Conservation (phyloP, 2,113 vertebrate species). For the Megaleporinus macrocephalus region DNA sequence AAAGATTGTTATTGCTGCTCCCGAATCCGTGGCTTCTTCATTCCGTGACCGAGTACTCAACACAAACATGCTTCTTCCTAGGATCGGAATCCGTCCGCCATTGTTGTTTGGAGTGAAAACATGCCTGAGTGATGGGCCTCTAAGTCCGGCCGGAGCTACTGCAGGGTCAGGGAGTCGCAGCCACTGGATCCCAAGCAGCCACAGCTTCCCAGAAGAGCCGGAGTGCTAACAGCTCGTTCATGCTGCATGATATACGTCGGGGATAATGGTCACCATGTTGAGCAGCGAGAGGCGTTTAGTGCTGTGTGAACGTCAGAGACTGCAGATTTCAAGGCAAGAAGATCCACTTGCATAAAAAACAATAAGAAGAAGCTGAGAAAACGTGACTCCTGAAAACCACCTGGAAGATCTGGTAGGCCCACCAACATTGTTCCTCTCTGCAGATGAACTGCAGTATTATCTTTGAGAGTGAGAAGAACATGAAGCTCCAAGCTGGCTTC, state of each 20-base stretch:
- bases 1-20: constrained; percentile 1
- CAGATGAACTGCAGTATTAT: too few species aligned
- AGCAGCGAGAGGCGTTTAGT: too few species aligned
- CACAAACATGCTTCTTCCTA: constrained; percentile 1
- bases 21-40: not conserved
- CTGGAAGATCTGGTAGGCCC: too few species aligned
- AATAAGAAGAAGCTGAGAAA: too few species aligned
- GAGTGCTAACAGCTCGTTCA: not conserved
- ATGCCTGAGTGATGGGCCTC: not conserved
- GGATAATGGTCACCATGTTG: too few species aligned
- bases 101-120: constrained; percentile 10
- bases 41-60: not conserved
- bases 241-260: not conserved
- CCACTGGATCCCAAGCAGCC: not conserved
- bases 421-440: too few species aligned
- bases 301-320: too few species aligned
- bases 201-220: not conserved
- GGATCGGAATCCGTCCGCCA: not conserved
- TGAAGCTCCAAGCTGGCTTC: too few species aligned
- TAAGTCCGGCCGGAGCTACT: not conserved
- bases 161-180: not conserved
- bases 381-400: too few species aligned
- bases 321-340: too few species aligned
- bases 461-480: too few species aligned
- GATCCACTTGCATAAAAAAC: too few species aligned